Percentiles rank a stretch among this genome's conserved stretches.
Conservation (phyloP, 2,113 vertebrate genomes). For the Genyomyrus donnyi region DNA sequence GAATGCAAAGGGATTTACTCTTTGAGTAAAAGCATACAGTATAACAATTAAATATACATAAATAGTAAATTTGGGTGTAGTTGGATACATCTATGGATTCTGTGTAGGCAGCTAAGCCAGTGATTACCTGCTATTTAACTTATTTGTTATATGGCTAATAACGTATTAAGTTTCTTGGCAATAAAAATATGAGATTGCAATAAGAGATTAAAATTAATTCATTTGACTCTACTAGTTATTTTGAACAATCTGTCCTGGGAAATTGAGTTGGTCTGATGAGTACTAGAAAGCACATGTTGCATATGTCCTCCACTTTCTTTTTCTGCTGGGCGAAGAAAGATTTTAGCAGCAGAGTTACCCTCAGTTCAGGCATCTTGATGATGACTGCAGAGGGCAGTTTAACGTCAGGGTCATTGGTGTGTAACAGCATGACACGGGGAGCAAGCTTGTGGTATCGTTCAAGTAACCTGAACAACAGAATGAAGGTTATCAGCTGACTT, state of each 20-base stretch:
- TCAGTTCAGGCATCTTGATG: conserved; percentile 93
- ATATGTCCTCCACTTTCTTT: not conserved
- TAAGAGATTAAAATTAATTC: not conserved
- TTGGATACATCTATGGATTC: not conserved
- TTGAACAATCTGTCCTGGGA: not conserved
- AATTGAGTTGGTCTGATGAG: not conserved
- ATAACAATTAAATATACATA: not conserved
- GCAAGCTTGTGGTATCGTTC: conserved; percentile 87
- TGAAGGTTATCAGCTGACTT: conserved; percentile 8
- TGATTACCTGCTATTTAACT: not conserved
- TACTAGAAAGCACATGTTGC: not conserved
- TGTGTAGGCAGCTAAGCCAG: not conserved
- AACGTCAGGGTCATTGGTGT: conserved; percentile 85
- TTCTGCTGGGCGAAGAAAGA: not conserved
- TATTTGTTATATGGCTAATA: not conserved
- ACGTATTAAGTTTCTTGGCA: not conserved
- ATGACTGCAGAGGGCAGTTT: conserved; percentile 88
- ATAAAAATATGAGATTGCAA: not conserved
- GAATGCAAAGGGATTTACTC: not conserved
- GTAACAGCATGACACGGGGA: conserved; percentile 92
- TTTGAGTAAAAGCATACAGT: not conserved
- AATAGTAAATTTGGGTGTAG: not conserved
- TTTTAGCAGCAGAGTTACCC: conserved; percentile 58
- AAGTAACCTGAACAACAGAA: conserved; percentile 70
- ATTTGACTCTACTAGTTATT: not conserved